A percentile compares a stretch with the other conserved stretches of the same genome.
Evolutionary conservation across 2,797 vertebrate species (phyloP).

Genomic region (Poeciliopsis infans): DNA sequence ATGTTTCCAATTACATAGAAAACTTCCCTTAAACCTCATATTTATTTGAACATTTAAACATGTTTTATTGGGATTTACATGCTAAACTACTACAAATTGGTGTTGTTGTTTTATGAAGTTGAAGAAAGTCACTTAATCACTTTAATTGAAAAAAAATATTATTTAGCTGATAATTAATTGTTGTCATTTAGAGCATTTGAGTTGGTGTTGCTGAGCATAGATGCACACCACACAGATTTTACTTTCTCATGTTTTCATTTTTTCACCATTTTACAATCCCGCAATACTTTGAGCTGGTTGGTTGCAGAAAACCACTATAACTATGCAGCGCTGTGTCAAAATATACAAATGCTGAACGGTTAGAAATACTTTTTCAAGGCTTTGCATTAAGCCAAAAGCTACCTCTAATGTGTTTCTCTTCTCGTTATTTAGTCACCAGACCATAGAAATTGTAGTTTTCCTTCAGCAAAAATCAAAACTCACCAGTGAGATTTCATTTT

Average conservation of each 20-base stretch:
- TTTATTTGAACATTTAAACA: no score
- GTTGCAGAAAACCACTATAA: not conserved
- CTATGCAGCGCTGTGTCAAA: not conserved
- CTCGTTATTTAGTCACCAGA: constrained; percentile 1
- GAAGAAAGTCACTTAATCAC: not conserved
- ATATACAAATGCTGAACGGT: not conserved
- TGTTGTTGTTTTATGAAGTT: not conserved
- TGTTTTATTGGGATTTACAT: not conserved
- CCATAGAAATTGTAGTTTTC: not conserved
- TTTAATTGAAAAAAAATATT: no score
- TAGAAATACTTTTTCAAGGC: not conserved
- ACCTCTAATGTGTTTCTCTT: constrained; percentile 21
- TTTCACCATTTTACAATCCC: not conserved
- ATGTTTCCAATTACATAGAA: not conserved
- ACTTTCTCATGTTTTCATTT: not conserved
- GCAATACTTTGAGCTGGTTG: not conserved
- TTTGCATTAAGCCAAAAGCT: not conserved
- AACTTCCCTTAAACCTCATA: no score
- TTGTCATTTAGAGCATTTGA: not conserved
- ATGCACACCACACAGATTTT: not conserved
- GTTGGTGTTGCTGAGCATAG: not conserved
- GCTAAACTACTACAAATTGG: not conserved
- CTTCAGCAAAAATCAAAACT: constrained; percentile 26
- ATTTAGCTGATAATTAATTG: not conserved
- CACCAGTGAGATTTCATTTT: constrained; percentile 57